These are phyloP conservation scores for Volucella bombylans DNA, from an alignment of 2,888 invertebrate genomes.

Conservation along the genomic window DNA sequence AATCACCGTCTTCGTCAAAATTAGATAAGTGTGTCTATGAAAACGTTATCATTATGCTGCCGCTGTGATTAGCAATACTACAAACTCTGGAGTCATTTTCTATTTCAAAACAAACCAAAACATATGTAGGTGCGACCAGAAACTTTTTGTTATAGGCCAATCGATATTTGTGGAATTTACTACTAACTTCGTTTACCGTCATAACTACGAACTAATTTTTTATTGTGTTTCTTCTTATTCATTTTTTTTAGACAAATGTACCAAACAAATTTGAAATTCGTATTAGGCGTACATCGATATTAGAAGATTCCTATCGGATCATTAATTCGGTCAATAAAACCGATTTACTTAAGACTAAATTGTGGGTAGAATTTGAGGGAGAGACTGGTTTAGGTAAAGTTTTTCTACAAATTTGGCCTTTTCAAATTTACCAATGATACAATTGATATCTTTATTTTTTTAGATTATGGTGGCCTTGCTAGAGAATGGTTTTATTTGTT, in stretches of 20 bases:
- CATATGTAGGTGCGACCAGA: too few species aligned
- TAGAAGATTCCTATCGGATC: slow-evolving; percentile 98
- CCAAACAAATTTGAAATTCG: slow-evolving; percentile 99
- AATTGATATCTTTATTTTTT: slow-evolving; percentile 7
- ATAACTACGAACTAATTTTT: too few species aligned
- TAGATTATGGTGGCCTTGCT: slow-evolving; percentile 97
- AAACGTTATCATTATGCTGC: too few species aligned
- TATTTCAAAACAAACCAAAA: too few species aligned
- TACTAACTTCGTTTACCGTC: too few species aligned
- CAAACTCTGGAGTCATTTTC: too few species aligned
- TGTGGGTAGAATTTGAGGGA: slow-evolving; percentile 99
- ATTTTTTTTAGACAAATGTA: slow-evolving; percentile 90
- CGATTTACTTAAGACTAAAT: slow-evolving; percentile 96
- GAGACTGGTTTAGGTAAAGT: slow-evolving; percentile 91
- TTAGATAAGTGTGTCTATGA: too few species aligned
- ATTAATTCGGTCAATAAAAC: slow-evolving; percentile 95
- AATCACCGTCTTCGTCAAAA: too few species aligned
- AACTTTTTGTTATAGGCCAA: too few species aligned
- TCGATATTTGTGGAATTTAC: too few species aligned
- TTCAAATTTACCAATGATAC: background rate
- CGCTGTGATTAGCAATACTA: too few species aligned
- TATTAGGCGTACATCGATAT: slow-evolving; percentile 93
- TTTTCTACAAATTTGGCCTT: background rate
- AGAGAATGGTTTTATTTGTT: slow-evolving; percentile 99
- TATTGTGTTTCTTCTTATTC: background rate